Conservation (phyloP, 2,113 vertebrate genomes). For the Drymodes brunneopygia region DNA sequence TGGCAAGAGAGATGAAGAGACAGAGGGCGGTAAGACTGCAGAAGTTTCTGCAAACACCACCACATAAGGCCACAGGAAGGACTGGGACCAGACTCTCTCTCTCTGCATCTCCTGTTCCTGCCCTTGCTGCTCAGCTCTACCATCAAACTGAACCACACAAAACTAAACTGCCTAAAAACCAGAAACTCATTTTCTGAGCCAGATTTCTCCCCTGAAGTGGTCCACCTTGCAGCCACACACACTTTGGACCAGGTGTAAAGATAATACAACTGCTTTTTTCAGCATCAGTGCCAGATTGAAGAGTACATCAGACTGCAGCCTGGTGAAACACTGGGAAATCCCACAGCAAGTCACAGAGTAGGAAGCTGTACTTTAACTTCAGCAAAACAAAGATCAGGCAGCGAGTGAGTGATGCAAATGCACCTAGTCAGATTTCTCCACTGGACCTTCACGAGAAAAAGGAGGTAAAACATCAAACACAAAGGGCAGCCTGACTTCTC, state of each 20-base stretch:
- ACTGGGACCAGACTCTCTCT: not conserved
- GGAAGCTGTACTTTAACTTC: conserved; percentile 34
- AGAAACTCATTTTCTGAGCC: not conserved
- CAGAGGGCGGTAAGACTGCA: not conserved
- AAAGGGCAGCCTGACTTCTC: conserved; percentile 37
- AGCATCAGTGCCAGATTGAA: not conserved
- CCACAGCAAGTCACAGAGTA: not conserved
- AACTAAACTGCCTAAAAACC: not conserved
- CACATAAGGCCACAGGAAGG: not conserved
- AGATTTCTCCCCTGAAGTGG: not conserved
- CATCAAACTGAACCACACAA: not conserved
- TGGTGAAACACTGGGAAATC: not conserved
- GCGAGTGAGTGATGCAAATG: conserved; percentile 14
- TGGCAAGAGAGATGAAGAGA: not conserved
- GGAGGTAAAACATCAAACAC: conserved; percentile 31
- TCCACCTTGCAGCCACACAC: not conserved
- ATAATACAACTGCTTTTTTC: not conserved
- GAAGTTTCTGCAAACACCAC: not conserved
- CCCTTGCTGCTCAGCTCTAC: not conserved
- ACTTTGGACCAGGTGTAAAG: not conserved
- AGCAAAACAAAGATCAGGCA: conserved; percentile 11
- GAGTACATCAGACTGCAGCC: not conserved
- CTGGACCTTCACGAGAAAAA: conserved; percentile 26
- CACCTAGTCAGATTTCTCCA: not conserved
- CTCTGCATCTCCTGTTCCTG: not conserved